Evolutionary conservation across 1,140 invertebrate species (phyloP).

Genomic region (Archivesica marissinica): DNA sequence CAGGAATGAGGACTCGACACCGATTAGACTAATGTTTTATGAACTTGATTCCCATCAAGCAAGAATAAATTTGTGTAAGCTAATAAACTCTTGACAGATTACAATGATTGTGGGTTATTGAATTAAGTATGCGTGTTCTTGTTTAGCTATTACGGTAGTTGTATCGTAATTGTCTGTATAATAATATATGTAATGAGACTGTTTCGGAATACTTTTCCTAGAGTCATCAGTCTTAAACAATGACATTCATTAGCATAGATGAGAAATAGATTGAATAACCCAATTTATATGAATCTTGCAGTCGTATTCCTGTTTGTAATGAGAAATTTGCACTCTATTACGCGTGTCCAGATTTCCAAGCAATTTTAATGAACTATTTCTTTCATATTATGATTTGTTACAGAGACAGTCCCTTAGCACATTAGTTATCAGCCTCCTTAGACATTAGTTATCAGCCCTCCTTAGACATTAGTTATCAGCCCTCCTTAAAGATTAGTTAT

Average conservation of each 20-base stretch:
- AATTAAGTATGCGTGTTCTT: background rate
- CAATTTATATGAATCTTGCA: slow-evolving; percentile 4
- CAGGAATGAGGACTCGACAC: no score
- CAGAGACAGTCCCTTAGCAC: background rate
- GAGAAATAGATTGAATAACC: background rate
- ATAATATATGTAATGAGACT: background rate
- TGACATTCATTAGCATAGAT: background rate
- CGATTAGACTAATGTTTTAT: no score
- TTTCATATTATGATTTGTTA: background rate
- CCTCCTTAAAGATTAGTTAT: no score
- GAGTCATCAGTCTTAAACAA: background rate
- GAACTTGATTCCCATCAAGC: no score
- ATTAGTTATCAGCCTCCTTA: background rate
- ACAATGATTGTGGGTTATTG: background rate
- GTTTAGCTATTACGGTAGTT: background rate
- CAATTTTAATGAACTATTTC: background rate
- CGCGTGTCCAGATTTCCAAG: background rate
- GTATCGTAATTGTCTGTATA: background rate
- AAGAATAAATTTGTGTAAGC: background rate
- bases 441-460: background rate
- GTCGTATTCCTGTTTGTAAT: background rate
- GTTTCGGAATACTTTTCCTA: background rate
- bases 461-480: no score
- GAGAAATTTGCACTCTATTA: background rate
- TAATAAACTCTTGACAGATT: no score